Conservation (phyloP, 1,140 invertebrate species). For the Drosophila seguyi region DNA sequence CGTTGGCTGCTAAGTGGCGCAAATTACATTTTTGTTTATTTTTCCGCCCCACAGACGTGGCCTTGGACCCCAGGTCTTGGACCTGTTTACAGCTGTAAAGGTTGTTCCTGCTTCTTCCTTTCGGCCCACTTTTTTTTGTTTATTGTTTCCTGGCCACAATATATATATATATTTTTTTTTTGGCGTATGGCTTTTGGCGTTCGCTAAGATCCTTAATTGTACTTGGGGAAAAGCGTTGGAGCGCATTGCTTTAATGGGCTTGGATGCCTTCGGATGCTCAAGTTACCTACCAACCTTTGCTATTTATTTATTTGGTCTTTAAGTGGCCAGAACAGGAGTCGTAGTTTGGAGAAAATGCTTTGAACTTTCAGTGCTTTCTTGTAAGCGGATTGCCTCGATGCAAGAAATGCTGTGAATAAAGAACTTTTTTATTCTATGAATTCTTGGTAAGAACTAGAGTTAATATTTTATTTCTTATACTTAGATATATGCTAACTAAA, state of each 20-base stretch:
- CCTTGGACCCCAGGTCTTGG: slow-evolving; percentile 43
- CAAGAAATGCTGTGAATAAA: not conserved
- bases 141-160: slow-evolving; percentile 58
- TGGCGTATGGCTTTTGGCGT: slow-evolving; percentile 64
- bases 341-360: slow-evolving; percentile 11
- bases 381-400: slow-evolving; percentile 54
- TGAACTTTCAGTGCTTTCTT: slow-evolving; percentile 16
- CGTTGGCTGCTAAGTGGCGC: slow-evolving; percentile 78
- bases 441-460: too few species aligned
- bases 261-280: slow-evolving; percentile 29
- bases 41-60: slow-evolving; percentile 53
- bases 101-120: slow-evolving; percentile 28
- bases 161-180: slow-evolving; percentile 35
- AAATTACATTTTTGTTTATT: slow-evolving; percentile 84
- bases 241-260: slow-evolving; percentile 66
- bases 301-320: slow-evolving; percentile 67
- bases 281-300: slow-evolving; percentile 54
- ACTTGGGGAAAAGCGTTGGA: slow-evolving; percentile 52
- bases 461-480: too few species aligned
- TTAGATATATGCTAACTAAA: too few species aligned
- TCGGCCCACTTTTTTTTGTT: slow-evolving; percentile 35
- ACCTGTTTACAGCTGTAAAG: slow-evolving; percentile 19
- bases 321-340: slow-evolving; percentile 28
- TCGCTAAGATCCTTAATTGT: slow-evolving; percentile 69
- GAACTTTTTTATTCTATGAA: not conserved